A percentile compares a stretch with the other conserved stretches of the same genome.
Evolutionary conservation across 2,888 invertebrate species (phyloP).

Genomic region (Chrysolina americana): DNA sequence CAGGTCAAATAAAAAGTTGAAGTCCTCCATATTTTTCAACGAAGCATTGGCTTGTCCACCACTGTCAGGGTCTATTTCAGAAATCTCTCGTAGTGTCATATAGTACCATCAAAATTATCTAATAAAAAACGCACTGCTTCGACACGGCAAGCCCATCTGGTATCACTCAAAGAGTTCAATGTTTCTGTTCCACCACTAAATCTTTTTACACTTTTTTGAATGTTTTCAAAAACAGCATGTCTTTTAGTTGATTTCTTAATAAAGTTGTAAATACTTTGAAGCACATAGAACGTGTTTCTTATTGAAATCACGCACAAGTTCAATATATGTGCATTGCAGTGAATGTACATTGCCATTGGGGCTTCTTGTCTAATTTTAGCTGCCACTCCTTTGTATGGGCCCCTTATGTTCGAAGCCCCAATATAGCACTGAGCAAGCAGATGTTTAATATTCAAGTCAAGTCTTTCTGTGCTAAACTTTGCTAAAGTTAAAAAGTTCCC

Average conservation of each 20-base stretch:
- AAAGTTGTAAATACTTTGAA: slow-evolving; percentile 31
- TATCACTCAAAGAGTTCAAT: too few species aligned
- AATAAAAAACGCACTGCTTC: too few species aligned
- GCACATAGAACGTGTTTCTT: slow-evolving; percentile 23
- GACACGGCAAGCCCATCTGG: too few species aligned
- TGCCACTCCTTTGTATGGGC: too few species aligned
- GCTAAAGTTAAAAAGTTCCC: too few species aligned
- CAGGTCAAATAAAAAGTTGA: slow-evolving; percentile 34
- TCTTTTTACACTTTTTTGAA: not conserved
- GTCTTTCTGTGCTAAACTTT: too few species aligned
- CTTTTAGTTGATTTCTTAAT: slow-evolving; percentile 30
- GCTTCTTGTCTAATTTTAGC: slow-evolving; percentile 8
- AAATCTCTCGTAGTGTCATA: slow-evolving; percentile 21
- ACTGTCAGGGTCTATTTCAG: too few species aligned
- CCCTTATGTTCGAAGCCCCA: too few species aligned
- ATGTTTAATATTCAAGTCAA: too few species aligned
- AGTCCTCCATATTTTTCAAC: slow-evolving; percentile 26
- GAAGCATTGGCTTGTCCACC: too few species aligned
- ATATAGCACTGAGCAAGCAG: too few species aligned
- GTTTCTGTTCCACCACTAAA: too few species aligned
- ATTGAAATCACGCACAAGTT: slow-evolving; percentile 24
- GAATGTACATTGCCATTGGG: slow-evolving; percentile 29
- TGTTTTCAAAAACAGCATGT: slow-evolving; percentile 24
- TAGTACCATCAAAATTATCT: slow-evolving; percentile 15
- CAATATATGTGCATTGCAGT: slow-evolving; percentile 25